Evolutionary conservation across 2,888 invertebrate genomes (phyloP).

Genomic region (Meghimatium bilineatum): DNA sequence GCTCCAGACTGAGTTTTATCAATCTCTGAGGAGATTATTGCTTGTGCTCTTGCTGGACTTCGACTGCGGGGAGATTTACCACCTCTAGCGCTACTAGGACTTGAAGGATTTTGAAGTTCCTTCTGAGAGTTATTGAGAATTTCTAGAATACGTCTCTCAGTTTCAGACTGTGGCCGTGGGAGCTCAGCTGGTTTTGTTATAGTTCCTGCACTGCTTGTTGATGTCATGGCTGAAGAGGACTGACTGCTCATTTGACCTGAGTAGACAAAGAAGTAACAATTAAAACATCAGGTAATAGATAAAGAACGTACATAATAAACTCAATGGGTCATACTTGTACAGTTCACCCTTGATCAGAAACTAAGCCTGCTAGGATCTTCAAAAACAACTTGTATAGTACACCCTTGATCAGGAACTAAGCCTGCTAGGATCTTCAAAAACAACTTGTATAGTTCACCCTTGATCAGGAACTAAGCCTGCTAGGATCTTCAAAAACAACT

Average conservation of each 20-base stretch:
- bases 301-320: no score
- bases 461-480: no score
- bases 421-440: no score
- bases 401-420: no score
- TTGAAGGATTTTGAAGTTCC: slow-evolving; percentile 46
- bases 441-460: no score
- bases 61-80: slow-evolving; percentile 49
- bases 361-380: no score
- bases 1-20: slow-evolving; percentile 8
- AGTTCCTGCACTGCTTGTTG: slow-evolving; percentile 14
- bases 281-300: no score
- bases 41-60: slow-evolving; percentile 47
- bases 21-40: background rate
- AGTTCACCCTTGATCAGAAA: no score
- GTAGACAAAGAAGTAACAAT: background rate
- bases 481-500: no score
- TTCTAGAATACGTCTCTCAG: slow-evolving; percentile 70
- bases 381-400: no score
- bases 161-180: slow-evolving; percentile 70
- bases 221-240: slow-evolving; percentile 27
- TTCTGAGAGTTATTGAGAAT: slow-evolving; percentile 66
- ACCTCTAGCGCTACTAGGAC: slow-evolving; percentile 44
- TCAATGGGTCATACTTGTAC: no score
- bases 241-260: slow-evolving; percentile 25
- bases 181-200: slow-evolving; percentile 58